Evolutionary conservation across 2,888 invertebrate species (phyloP).

Genomic region (Machimus rusticus): DNA sequence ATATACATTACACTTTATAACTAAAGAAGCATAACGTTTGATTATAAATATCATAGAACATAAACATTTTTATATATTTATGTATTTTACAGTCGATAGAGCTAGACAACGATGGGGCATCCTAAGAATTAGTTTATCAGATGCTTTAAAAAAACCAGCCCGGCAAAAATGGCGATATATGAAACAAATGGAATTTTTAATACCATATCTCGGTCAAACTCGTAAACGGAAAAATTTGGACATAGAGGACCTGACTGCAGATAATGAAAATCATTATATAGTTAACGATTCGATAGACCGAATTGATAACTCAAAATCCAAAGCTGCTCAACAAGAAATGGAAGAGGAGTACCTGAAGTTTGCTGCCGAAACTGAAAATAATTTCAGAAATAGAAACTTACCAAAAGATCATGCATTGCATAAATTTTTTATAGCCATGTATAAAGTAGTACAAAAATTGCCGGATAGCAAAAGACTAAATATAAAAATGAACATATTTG

Average conservation of each 20-base stretch:
- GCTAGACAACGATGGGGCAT: neutral
- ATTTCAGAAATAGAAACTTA: neutral
- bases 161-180: neutral
- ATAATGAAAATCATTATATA: neutral
- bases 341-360: neutral
- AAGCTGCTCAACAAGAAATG: neutral
- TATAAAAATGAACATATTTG: neutral
- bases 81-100: neutral
- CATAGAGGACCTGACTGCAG: neutral
- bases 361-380: neutral
- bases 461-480: neutral
- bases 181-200: neutral
- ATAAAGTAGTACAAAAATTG: neutral
- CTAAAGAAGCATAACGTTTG: too few species aligned
- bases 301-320: neutral
- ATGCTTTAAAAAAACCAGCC: neutral
- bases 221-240: neutral
- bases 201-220: neutral
- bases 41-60: too few species aligned
- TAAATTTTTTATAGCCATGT: neutral
- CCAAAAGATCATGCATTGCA: neutral
- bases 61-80: neutral
- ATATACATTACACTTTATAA: too few species aligned
- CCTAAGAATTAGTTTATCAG: neutral
- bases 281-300: neutral